phyloP scores from a whole-genome alignment of 1,140 invertebrate genomes.

The Heliconius hermathena region DNA sequence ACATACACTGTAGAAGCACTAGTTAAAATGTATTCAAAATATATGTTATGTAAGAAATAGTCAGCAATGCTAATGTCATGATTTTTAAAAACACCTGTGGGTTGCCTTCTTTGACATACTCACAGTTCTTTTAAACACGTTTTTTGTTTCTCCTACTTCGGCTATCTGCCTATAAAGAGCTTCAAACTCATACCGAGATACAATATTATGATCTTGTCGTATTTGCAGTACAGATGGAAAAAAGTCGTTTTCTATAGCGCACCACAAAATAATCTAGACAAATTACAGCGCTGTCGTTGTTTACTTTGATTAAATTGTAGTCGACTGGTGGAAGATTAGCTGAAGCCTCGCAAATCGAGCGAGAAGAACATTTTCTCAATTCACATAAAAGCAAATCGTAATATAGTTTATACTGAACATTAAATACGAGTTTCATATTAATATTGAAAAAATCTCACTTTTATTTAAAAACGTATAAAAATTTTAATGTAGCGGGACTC shows the following conservation, averaged over 20 bases:
- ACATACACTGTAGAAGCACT: no score
- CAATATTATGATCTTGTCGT: conserved; percentile 52
- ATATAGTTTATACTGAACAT: conserved; percentile 42
- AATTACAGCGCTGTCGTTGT: conserved; percentile 78
- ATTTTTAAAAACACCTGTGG: no score
- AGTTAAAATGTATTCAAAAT: no score
- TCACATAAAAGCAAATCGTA: conserved; percentile 77
- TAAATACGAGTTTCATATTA: not conserved
- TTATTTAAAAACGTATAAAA: no score
- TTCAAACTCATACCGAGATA: conserved; percentile 38
- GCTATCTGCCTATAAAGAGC: not conserved
- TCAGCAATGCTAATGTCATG: no score
- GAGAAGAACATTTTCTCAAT: conserved; percentile 76
- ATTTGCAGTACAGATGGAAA: conserved; percentile 58
- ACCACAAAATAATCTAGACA: conserved; percentile 80
- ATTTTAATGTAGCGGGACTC: no score
- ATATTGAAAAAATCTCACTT: not conserved
- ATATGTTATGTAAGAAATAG: no score
- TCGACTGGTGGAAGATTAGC: conserved; percentile 79
- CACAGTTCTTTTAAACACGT: no score
- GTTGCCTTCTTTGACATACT: no score
- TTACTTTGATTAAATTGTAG: conserved; percentile 82
- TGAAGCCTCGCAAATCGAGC: conserved; percentile 78
- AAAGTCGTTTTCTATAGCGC: conserved; percentile 74
- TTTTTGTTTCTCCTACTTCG: no score